phyloP scores from a whole-genome alignment of 2,113 vertebrate genomes.

The Phyllostomus discolor region DNA sequence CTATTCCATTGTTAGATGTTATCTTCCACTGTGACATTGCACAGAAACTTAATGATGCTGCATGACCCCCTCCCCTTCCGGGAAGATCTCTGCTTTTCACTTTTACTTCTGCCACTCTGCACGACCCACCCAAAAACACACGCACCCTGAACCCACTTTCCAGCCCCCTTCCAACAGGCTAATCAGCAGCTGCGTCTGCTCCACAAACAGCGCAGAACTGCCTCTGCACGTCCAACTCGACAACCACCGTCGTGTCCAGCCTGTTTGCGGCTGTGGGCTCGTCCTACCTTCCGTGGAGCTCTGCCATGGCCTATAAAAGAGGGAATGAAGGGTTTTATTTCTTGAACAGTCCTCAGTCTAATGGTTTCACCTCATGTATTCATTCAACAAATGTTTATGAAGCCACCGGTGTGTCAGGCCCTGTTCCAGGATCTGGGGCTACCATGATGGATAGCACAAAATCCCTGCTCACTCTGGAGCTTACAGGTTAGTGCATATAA shows the following conservation, averaged over 20 bases:
- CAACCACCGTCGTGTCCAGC: accelerated
- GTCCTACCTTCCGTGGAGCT: background rate
- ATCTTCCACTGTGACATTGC: background rate
- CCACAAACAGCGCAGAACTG: background rate
- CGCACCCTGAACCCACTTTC: background rate
- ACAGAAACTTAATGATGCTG: accelerated
- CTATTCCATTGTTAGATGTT: background rate
- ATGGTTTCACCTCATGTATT: background rate
- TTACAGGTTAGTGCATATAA: background rate
- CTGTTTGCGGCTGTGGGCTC: accelerated
- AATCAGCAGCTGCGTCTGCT: background rate
- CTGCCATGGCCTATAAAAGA: background rate
- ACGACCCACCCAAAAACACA: background rate
- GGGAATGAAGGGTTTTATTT: background rate
- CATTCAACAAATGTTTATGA: background rate
- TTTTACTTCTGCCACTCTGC: background rate
- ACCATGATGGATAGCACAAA: background rate
- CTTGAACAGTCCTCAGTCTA: background rate
- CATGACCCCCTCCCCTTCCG: too few relatives aligned
- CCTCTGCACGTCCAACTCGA: accelerated
- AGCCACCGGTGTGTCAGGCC: background rate
- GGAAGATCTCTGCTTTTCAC: background rate
- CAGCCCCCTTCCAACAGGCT: background rate
- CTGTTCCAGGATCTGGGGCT: background rate
- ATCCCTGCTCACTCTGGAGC: background rate